phyloP scores from a whole-genome alignment of 2,888 invertebrate genomes.

The Stictocephala bisonia region DNA sequence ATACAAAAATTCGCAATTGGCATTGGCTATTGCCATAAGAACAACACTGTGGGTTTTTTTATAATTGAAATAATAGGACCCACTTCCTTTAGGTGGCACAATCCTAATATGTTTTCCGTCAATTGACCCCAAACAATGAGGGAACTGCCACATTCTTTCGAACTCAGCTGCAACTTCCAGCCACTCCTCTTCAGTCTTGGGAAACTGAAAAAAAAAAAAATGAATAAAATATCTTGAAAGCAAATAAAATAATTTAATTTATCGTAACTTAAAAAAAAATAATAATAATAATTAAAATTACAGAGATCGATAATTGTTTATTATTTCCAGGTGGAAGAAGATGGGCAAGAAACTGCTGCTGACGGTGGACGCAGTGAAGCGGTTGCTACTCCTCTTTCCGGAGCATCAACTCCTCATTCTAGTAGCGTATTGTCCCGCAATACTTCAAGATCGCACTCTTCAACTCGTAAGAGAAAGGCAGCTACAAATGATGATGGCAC shows the following conservation, averaged over 20 bases:
- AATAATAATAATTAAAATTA: too few species aligned
- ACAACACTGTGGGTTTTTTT: conserved; percentile 57
- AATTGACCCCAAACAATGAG: conserved; percentile 54
- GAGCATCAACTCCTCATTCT: too few species aligned
- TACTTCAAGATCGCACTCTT: conserved; percentile 31
- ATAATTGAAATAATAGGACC: conserved; percentile 58
- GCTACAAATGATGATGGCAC: conserved; percentile 53
- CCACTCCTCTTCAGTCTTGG: conserved; percentile 50
- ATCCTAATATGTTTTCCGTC: conserved; percentile 59
- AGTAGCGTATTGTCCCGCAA: too few species aligned
- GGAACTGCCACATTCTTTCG: conserved; percentile 57
- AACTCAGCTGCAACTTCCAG: conserved; percentile 46
- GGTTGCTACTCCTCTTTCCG: conserved; percentile 35
- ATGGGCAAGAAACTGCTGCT: conserved; percentile 49
- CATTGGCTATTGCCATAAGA: conserved; percentile 56
- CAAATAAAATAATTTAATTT: too few species aligned
- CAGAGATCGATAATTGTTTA: conserved; percentile 28
- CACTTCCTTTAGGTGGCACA: conserved; percentile 55
- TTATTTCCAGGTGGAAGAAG: conserved; percentile 48
- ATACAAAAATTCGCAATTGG: conserved; percentile 53
- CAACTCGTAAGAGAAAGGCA: conserved; percentile 46
- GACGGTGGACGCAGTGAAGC: conserved; percentile 46
- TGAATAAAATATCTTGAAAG: background rate
- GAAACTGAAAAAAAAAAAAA: conserved; percentile 45
- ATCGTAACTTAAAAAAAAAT: background rate